A percentile compares a stretch with the other conserved stretches of the same genome.
Conservation (phyloP, 2,888 invertebrate genomes). For the Silvanus unidentatus region DNA sequence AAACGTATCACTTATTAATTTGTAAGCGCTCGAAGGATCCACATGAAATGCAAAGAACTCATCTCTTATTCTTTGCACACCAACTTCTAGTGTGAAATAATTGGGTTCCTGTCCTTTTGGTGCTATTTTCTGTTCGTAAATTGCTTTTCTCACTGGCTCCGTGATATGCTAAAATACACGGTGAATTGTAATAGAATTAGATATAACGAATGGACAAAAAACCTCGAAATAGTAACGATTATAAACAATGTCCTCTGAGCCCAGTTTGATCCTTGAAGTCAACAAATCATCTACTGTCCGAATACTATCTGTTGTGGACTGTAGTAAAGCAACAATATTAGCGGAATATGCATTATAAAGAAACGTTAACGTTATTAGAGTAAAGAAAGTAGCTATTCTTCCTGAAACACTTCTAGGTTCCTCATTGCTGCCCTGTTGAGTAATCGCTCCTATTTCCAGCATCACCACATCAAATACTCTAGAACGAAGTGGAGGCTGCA, state of each 20-base stretch:
- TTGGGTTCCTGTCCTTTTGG: constrained; percentile 53
- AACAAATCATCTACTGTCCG: constrained; percentile 51
- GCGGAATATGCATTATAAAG: constrained; percentile 63
- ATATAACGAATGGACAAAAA: too few species aligned
- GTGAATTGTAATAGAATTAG: too few species aligned
- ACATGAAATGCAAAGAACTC: constrained; percentile 65
- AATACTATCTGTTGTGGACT: constrained; percentile 56
- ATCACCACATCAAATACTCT: constrained; percentile 35
- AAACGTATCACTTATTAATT: constrained; percentile 61
- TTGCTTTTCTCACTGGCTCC: constrained; percentile 55
- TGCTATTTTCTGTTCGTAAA: constrained; percentile 58
- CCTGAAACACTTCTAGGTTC: constrained; percentile 48
- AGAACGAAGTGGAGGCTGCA: constrained; percentile 20
- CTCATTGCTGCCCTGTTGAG: constrained; percentile 47
- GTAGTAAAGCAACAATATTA: constrained; percentile 61
- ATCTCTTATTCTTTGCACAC: constrained; percentile 53
- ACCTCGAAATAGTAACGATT: constrained; percentile 59
- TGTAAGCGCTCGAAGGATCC: constrained; percentile 60
- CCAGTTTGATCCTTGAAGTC: constrained; percentile 55
- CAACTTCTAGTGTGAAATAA: constrained; percentile 56
- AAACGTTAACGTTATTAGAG: constrained; percentile 47
- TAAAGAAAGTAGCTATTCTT: constrained; percentile 38
- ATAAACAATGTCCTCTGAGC: constrained; percentile 55
- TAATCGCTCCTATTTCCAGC: constrained; percentile 47
- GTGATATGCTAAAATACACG: constrained; percentile 50